Evolutionary conservation across 1,140 invertebrate species (phyloP).

Genomic region (Drosophila biarmipes): DNA sequence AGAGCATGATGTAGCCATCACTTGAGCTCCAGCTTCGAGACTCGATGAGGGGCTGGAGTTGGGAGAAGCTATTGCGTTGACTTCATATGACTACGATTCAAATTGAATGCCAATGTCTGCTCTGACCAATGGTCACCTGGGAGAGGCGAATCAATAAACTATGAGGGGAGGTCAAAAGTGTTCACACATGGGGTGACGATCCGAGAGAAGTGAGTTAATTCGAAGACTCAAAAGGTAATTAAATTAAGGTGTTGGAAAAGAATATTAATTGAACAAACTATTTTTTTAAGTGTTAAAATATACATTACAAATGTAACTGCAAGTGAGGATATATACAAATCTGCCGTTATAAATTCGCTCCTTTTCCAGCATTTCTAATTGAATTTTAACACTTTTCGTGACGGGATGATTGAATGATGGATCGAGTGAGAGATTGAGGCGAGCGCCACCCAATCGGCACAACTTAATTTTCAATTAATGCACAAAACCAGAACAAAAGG

Average conservation of each 20-base stretch:
- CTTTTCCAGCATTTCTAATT: conserved; percentile 41
- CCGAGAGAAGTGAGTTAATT: neutral
- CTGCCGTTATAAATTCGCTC: neutral
- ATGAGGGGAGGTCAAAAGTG: conserved; percentile 15
- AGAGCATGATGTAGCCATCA: conserved; percentile 79
- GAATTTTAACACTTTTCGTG: conserved; percentile 47
- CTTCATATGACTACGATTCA: conserved; percentile 43
- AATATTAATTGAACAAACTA: neutral
- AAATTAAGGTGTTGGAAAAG: neutral
- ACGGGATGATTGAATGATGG: conserved; percentile 14
- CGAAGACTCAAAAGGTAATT: no score
- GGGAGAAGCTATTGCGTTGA: conserved; percentile 35
- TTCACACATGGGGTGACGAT: neutral
- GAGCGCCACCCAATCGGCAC: conserved; percentile 37
- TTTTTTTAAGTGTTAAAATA: neutral
- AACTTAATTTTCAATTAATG: conserved; percentile 74
- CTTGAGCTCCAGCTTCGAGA: conserved; percentile 9
- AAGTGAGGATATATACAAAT: neutral
- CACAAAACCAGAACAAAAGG: conserved; percentile 32
- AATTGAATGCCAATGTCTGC: conserved; percentile 19
- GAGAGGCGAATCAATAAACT: conserved; percentile 16
- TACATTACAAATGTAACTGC: neutral
- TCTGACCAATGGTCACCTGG: conserved; percentile 5
- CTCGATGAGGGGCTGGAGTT: conserved; percentile 12
- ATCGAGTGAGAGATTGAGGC: neutral